Evolutionary conservation across 2,797 vertebrate species (phyloP).

Genomic region (Pitangus sulphuratus): DNA sequence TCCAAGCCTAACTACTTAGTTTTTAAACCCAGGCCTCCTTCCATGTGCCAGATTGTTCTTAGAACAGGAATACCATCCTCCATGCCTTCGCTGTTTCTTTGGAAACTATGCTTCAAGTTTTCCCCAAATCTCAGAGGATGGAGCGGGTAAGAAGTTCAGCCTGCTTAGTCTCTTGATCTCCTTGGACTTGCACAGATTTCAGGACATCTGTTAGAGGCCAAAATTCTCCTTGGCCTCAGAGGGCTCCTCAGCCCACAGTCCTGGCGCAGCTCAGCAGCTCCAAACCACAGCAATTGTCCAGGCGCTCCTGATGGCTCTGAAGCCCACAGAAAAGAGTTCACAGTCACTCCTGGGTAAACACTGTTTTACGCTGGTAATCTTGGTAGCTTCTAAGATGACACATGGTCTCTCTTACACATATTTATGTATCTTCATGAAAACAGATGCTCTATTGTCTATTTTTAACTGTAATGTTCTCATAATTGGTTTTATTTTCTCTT

Average conservation of each 20-base stretch:
- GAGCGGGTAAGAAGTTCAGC: not conserved
- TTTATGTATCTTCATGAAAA: not conserved
- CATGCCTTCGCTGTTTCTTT: not conserved
- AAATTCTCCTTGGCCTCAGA: slow-evolving; percentile 16
- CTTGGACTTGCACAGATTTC: not conserved
- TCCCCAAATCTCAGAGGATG: not conserved
- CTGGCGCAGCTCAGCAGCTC: not conserved
- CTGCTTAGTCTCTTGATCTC: not conserved
- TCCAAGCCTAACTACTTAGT: not conserved
- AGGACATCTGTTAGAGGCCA: not conserved
- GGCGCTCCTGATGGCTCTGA: not conserved
- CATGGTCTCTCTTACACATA: not conserved
- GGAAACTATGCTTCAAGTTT: slow-evolving; percentile 12
- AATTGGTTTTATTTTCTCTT: slow-evolving; percentile 47
- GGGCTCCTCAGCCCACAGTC: not conserved
- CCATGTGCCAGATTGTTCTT: not conserved
- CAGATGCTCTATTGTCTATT: not conserved
- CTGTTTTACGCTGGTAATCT: not conserved
- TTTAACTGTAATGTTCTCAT: slow-evolving; percentile 17
- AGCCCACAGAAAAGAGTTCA: not conserved
- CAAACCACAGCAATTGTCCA: not conserved
- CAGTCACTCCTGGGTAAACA: not conserved
- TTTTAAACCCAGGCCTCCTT: not conserved
- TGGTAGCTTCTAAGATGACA: not conserved
- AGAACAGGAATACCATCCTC: not conserved